Evolutionary conservation across 37 sponge, comb jelly and placozoan genomes (phyloP), one percentile per base, ranked within the genome.

Genomic region (Tethya wilhelma): DNA sequence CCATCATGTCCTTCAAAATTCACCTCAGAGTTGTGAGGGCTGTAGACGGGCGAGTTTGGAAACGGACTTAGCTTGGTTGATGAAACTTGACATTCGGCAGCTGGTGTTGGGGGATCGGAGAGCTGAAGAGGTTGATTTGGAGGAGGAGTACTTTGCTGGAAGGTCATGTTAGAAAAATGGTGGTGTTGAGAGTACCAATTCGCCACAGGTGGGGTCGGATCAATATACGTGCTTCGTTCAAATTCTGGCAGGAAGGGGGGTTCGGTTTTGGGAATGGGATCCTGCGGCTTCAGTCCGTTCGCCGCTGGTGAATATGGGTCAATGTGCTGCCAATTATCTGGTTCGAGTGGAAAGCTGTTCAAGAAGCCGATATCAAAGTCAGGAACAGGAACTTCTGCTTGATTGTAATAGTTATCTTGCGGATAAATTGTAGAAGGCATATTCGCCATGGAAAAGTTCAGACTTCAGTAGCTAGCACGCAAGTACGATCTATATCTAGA

Each of bases 11-110:
- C 19, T 2, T 53, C 19, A 29, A 40, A 62, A 42, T 33, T 77
- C 12, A 64, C 66, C 1, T 25, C 29, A 19, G 31, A 29, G 34
- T 70, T 67, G 7, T 66, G 59, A 20, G 87, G 87, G 81, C 81
- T 80, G 76, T 73, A 87, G n/a, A n/a, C n/a, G 39, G 87, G 87
- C n/a, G 87, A 87, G 78, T 44, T 26, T 31, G 71, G 58, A 30
- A 80, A 4, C 28, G 87, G 79, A 34, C 75, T 75, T 12, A 87
- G 39, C 22, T 75, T 75, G 14, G 81, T 67, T 36, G 87, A 74
- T 11, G 71, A 57, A 45, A 87, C 81, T 56, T 79, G 87, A 28
- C 80, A 87, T 57, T 87, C 87, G 0, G 87, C 87, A 1, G 74
- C 87, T 2, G 80, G 81, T 28, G 87, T 80, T 12, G 87, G 87